Evolutionary conservation across 2,888 invertebrate genomes (phyloP), one percentile per base, ranked within the genome.

Genomic region (Theristus sp.): DNA sequence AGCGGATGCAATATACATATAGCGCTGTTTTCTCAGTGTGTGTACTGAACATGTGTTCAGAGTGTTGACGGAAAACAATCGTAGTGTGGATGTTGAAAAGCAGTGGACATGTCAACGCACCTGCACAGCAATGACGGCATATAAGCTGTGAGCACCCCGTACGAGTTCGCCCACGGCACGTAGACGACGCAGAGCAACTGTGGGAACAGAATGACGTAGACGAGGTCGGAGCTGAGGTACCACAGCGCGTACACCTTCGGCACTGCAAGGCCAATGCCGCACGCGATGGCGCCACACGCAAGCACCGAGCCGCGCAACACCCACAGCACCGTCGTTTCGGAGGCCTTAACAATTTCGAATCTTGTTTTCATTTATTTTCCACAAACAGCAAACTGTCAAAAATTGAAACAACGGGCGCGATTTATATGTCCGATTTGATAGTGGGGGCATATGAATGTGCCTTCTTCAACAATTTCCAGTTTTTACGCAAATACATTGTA

Each of bases 151-250:
- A 98, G 79, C 53, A 93, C 93, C 46, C 96, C 96, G 76, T 98
- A 98, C 17, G 94, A 94, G 79, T 98, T 98, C 79, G 90, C 89
- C 66, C 84, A 82, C 76, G 87, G 86, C 78, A 91, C 87, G 79
- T 96, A 93, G 27, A 98, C 91, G 68, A 96, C 96, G 84, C 91
- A 91, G 69, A 94, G 81, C 27, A 98, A 83, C 78, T 93, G 98
- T 0, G 98, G 96, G 78, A 98, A 98, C 67, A 98, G 83, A 73
- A 98, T 90, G 67, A 94, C 93, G 81, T 94, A 98, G 66, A 98
- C 94, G 74, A 98, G 81, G 78, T 98, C 98, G 56, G 94, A 93
- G 78, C 96, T 96, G 83, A 98, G 87, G 65, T 22, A 49, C 94
- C 94, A 98, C 62, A 98, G 81, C 20, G 90, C 93, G 76, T 98